Evolutionary conservation across 2,797 vertebrate species (phyloP).

Genomic region (Lepidocolaptes lacrymiger): DNA sequence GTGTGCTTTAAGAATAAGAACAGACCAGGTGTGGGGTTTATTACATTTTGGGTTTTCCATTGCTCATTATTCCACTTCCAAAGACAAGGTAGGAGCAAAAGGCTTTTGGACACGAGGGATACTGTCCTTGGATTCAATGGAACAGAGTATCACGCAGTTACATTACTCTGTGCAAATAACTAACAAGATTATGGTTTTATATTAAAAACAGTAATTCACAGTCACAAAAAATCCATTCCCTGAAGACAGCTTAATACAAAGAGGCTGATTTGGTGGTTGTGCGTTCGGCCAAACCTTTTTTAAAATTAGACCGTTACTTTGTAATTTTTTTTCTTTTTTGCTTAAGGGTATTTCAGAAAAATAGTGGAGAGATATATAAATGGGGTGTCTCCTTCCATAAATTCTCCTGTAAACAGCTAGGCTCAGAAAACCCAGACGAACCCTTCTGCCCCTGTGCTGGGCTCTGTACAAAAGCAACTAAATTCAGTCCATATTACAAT

Average conservation of each 20-base stretch:
- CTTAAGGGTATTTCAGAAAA: conserved; percentile 13
- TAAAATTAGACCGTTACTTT: conserved; percentile 20
- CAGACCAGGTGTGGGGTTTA: not conserved
- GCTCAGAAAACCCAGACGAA: not conserved
- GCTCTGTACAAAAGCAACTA: not conserved
- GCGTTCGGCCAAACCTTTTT: not conserved
- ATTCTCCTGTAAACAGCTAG: not conserved
- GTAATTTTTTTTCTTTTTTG: not conserved
- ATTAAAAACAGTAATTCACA: conserved; percentile 68
- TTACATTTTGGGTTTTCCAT: not conserved
- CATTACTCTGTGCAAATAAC: conserved; percentile 12
- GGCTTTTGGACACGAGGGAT: not conserved
- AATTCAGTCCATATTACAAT: not conserved
- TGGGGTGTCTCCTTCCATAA: not conserved
- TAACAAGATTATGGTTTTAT: conserved; percentile 29
- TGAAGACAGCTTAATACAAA: conserved; percentile 43
- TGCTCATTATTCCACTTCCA: not conserved
- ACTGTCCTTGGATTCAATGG: not conserved
- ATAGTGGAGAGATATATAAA: not conserved
- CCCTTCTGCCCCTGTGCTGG: not conserved
- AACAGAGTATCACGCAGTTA: not conserved
- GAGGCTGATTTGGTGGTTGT: not conserved
- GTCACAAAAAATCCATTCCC: conserved; percentile 36
- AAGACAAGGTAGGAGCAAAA: not conserved
- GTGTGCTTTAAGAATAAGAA: not conserved